Percentiles rank a stretch among this genome's conserved stretches.
These are phyloP conservation scores for Lateolabrax maculatus DNA, from an alignment of 2,797 vertebrate species.

Conservation along the genomic window DNA sequence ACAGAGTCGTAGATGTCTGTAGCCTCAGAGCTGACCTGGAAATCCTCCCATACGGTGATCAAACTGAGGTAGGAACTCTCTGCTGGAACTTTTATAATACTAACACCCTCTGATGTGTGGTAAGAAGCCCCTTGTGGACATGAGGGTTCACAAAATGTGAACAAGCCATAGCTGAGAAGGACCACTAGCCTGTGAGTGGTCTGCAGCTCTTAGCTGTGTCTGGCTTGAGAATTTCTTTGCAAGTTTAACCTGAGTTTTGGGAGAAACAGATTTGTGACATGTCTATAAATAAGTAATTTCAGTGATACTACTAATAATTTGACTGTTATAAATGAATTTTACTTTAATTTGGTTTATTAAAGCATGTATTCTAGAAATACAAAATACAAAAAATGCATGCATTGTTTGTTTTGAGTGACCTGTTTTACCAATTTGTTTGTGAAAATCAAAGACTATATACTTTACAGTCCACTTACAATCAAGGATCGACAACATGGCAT, in stretches of 20 bases:
- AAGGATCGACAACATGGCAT: too few species aligned
- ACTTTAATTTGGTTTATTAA: not conserved
- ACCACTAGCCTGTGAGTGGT: not conserved
- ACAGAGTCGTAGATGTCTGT: slow-evolving; percentile 79
- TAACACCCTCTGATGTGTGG: not conserved
- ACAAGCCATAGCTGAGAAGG: not conserved
- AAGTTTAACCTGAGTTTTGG: not conserved
- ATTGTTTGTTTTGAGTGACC: too few species aligned
- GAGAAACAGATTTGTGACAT: not conserved
- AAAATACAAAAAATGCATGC: too few species aligned
- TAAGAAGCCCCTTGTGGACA: not conserved
- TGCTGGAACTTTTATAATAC: too few species aligned
- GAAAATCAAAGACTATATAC: too few species aligned
- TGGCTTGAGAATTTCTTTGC: not conserved
- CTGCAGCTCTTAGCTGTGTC: too few species aligned
- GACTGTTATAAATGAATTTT: not conserved
- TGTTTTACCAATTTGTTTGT: too few species aligned
- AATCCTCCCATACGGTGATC: slow-evolving; percentile 86
- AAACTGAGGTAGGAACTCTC: slow-evolving; percentile 84
- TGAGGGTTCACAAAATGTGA: not conserved
- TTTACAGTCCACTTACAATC: too few species aligned
- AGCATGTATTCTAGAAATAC: too few species aligned
- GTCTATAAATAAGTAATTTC: not conserved
- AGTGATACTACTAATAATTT: not conserved
- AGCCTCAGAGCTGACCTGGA: slow-evolving; percentile 82